Conservation (phyloP, 2,797 vertebrate species). For the Alcedo atthis region DNA sequence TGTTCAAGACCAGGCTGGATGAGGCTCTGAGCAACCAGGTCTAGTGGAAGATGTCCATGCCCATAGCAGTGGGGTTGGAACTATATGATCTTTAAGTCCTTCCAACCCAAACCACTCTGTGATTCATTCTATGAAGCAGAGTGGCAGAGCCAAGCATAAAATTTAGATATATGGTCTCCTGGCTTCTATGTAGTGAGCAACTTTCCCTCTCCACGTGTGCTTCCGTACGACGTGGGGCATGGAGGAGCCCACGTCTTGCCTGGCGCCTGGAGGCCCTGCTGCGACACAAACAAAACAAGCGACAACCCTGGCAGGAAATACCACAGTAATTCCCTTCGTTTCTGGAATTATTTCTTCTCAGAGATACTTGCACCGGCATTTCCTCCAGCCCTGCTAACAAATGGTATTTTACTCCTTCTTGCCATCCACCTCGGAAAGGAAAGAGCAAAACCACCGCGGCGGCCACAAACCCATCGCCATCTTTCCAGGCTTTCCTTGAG, state of each 20-base stretch:
- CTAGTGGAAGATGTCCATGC: neutral
- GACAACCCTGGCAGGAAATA: slow-evolving; percentile 51
- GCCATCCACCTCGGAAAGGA: neutral
- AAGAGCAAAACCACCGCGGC: neutral
- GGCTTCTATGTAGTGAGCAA: fast-evolving
- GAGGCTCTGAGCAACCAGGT: neutral
- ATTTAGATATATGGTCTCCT: neutral
- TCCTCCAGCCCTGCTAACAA: slow-evolving; percentile 45
- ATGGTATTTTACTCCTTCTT: neutral
- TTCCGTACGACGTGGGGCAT: neutral
- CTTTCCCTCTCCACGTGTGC: fast-evolving
- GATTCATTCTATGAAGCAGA: neutral
- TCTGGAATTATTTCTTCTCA: slow-evolving; percentile 41
- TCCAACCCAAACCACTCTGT: neutral
- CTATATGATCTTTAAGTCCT: neutral
- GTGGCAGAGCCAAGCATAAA: neutral
- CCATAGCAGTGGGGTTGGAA: fast-evolving
- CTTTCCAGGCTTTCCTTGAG: slow-evolving; percentile 26
- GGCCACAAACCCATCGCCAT: neutral
- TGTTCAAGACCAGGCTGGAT: fast-evolving
- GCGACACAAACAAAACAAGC: slow-evolving; percentile 40
- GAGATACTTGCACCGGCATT: slow-evolving; percentile 3
- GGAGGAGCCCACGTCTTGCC: fast-evolving
- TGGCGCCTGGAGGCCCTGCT: slow-evolving; percentile 29
- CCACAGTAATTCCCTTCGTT: slow-evolving; percentile 53